Evolutionary conservation across 2,113 vertebrate genomes (phyloP), one percentile per base, ranked within the genome.

Genomic region (Pachycephala philippinensis): DNA sequence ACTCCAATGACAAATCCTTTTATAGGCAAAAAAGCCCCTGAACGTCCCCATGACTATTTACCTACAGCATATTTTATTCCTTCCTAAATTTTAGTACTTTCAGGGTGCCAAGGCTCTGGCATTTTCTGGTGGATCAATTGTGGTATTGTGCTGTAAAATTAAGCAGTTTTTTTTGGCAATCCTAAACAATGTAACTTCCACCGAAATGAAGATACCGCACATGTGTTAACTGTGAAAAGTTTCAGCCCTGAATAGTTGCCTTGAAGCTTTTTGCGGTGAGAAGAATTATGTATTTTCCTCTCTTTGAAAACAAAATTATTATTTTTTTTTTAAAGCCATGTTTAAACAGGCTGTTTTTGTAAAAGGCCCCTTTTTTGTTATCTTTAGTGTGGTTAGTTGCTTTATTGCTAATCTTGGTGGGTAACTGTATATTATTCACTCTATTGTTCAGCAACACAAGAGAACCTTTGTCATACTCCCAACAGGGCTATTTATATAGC

Each of bases 361-460:
- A 93, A 94, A 97, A 96, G 65, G 31, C 37, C 28, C 40, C 63
- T 84, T 89, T 95, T 95, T 87, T 95, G 93, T 95, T 97, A 95
- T 97, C 92, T 95, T 96, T 97, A 94, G 60, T 95, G 92, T 92
- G 93, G 95, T 94, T 95, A 90, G 91, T 95, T 94, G 95, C 91
- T 96, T 96, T 94, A 93, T 95, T 96, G 94, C 93, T 96, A 74
- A 93, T 96, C 95, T 93, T 95, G 94, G 91, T 93, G 95, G 94
- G 95, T 97, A 96, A 95, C 89, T 93, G 89, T 96, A 96, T 94
- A 95, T 96, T 97, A 97, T 97, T 96, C 89, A 63, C 91, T 89
- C 94, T 91, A 96, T 97, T 97, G 97, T 97, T 97, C 91, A 84
- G 82, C 94, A 96, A 39, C 82, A 97, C 90, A 97, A 97, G 96